A percentile compares a stretch with the other conserved stretches of the same genome.
phyloP scores from a whole-genome alignment of 2,888 invertebrate species.

The Psylliodes chrysocephalus region DNA sequence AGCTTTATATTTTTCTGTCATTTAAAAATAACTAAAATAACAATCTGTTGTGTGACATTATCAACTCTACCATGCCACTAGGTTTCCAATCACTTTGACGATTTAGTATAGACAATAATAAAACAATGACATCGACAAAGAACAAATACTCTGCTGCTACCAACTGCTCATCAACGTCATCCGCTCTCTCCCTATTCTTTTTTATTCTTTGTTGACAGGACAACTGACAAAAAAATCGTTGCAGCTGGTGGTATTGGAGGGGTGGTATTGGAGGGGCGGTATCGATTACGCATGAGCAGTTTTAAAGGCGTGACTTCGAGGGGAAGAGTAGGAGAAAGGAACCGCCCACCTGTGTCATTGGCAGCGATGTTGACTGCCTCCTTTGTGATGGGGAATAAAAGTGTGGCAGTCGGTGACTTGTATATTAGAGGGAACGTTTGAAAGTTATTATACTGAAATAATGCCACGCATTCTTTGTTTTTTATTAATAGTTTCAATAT shows the following conservation, averaged over 20 bases:
- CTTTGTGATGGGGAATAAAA: slow-evolving; percentile 30
- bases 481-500: too few relatives aligned
- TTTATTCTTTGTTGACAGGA: slow-evolving; percentile 56
- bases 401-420: too few relatives aligned
- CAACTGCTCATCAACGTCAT: slow-evolving; percentile 51
- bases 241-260: slow-evolving; percentile 57
- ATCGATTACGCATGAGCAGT: slow-evolving; percentile 49
- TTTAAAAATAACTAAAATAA: too few relatives aligned
- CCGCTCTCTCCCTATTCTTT: slow-evolving; percentile 42
- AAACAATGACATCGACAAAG: slow-evolving; percentile 37
- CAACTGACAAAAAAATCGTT: slow-evolving; percentile 59
- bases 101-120: slow-evolving; percentile 34
- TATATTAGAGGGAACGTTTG: too few relatives aligned
- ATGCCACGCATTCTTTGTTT: too few relatives aligned
- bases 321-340: slow-evolving; percentile 20
- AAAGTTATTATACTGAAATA: too few relatives aligned
- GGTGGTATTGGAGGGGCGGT: slow-evolving; percentile 34
- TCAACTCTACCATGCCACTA: slow-evolving; percentile 16
- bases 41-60: slow-evolving; percentile 32
- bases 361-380: slow-evolving; percentile 28
- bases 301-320: slow-evolving; percentile 41
- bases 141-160: slow-evolving; percentile 41
- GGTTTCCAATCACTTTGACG: slow-evolving; percentile 14
- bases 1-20: too few relatives aligned
- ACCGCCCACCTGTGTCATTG: slow-evolving; percentile 44